Base-by-base conservation (phyloP, 2,797 vertebrate species). In the Garrulus glandarius region DNA sequence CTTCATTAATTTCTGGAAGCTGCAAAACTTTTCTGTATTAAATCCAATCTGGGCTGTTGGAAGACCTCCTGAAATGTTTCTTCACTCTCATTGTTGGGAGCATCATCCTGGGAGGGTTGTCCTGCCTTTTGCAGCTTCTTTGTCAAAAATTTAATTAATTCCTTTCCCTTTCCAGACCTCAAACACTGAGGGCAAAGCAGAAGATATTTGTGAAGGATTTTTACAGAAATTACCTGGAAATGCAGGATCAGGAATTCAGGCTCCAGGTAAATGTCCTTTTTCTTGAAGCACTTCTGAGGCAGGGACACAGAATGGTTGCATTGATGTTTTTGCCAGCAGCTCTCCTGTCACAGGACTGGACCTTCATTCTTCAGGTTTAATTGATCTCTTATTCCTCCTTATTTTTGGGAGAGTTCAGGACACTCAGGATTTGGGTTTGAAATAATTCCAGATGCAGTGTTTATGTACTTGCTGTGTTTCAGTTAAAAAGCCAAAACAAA, bases 131-230 rank as follows among this genome's bases (percentile, higher is more conserved):
- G 6, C 59, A 89, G 46, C 15, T 65, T 50, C 36, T 20, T 24
- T 82, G 55, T 29, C 29, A 71, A 59, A 84, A 79, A 64, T 1
- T 4, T 13, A 64, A 56, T 87, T 71, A 1, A 5, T n/a, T 85
- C 22, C 26, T 10, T 63, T 77, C 26, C 8, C 4, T 41, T 50
- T 94, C 39, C 90, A 98, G 98, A 91, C 76, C 30, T 96, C 94
- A 74, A 55, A 91, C 47, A 30, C 75, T 59, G 88, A 95, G 75
- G 94, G 82, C 56, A 86, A 83, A 74, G 84, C 90, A 59, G 91
- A 94, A 96, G 90, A 68, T 59, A 41, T 57, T 39, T 71, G 67
- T 67, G 91, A 67, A 84, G 70, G 49, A 23, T 82, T 79, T 91
- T 63, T 68, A 34, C 92, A 76, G 68, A 69, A 84, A 46, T 47